Base-by-base conservation (phyloP, 2,888 invertebrate species). In the Luperina nickerlii region DNA sequence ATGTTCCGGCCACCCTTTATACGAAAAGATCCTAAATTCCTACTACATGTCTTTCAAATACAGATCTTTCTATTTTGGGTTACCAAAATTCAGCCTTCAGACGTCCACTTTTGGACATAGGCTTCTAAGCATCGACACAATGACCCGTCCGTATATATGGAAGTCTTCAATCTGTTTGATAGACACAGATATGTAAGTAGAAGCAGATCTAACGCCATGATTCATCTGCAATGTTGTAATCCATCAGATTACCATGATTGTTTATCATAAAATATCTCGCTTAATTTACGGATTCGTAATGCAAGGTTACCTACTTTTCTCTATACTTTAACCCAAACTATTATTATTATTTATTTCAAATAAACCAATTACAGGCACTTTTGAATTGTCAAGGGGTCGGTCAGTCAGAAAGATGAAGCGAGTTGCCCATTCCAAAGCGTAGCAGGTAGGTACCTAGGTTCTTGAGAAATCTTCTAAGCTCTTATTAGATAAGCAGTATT, bases 401-500 rank as follows among this genome's bases (percentile, higher is more conserved):
- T 38, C 38, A 38, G 38, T 38, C 38, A 38, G 38, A 38, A 38
- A 38, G 38, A 38, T 38, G 38, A 38, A 38, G 38, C 38, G 5
- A 38, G 38, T 38, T 38, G 38, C 38, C 38, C 38, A 38, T 38
- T 38, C 38, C 6, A 38, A 38, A 38, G 38, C 38, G 38, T 38
- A 38, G 38, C 6, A 0, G 38, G 38, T 38, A 38, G 7, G 1
- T 32, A 32, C 32, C 32, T 32, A 32, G 32, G 24, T 60, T 60
- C 48, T 82, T 66, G 20, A 42, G 66, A 82, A 74, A 32, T 81
- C 32, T 57, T 66, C 11, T 74, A 66, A 74, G 75, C 60, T 67
- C 57, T 45, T 57, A 20, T 8, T 38, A 82, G 75, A 79, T 79
- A 79, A 60, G 51, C 54, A 42, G 66, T 74, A 60, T 82, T 66